Conservation (phyloP, 2,797 vertebrate genomes). For the Acanthornis magna region DNA sequence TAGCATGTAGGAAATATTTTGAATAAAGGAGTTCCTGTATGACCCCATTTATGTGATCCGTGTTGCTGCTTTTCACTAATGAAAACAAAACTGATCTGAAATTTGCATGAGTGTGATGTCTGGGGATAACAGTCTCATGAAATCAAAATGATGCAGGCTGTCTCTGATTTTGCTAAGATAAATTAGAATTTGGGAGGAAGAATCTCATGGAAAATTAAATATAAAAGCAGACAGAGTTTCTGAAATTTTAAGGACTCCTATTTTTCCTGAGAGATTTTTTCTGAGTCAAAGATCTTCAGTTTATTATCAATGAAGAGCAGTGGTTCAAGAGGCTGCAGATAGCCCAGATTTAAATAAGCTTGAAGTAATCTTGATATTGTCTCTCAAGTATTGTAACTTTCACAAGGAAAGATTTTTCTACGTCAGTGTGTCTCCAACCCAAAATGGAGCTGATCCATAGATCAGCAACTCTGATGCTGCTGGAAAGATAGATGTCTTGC, state of each 20-base stretch:
- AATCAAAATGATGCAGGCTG: conserved; percentile 45
- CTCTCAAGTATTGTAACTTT: conserved; percentile 19
- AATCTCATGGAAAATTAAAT: conserved; percentile 40
- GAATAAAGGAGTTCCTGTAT: conserved; percentile 28
- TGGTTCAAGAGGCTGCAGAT: not conserved
- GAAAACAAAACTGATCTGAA: conserved; percentile 60
- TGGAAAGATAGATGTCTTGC: not conserved
- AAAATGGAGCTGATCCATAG: not conserved
- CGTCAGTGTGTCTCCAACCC: not conserved
- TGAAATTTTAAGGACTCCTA: conserved; percentile 36
- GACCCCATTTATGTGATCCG: not conserved
- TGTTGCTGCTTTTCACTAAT: conserved; percentile 23
- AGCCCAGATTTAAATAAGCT: not conserved
- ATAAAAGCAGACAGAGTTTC: not conserved
- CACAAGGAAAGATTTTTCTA: not conserved
- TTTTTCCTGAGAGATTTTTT: conserved; percentile 51
- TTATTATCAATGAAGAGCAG: not conserved
- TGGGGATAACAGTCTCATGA: conserved; percentile 17
- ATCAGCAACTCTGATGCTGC: not conserved
- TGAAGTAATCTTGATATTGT: not conserved
- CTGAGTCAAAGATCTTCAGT: conserved; percentile 22
- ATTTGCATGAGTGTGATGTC: conserved; percentile 19
- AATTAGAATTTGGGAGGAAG: not conserved
- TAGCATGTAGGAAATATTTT: not conserved
- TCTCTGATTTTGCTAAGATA: not conserved